Evolutionary conservation across 2,888 invertebrate genomes (phyloP).

Genomic region (Lysandra bellargus): DNA sequence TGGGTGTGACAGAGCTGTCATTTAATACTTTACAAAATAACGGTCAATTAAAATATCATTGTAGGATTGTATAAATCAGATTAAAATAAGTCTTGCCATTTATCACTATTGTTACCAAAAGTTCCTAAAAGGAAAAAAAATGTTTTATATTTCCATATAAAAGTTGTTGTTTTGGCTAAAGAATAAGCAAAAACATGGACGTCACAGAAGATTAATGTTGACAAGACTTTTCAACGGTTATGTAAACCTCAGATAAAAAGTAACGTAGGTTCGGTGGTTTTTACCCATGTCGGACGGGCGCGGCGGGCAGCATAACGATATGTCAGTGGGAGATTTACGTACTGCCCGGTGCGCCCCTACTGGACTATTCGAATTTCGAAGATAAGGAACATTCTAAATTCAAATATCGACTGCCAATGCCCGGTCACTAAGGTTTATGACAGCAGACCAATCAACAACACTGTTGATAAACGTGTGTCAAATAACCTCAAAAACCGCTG

Average conservation of each 20-base stretch:
- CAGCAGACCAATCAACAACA: neutral
- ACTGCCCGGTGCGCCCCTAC: neutral
- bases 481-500: too few species aligned
- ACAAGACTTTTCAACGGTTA: neutral
- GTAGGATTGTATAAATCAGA: neutral
- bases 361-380: too few species aligned
- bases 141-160: neutral
- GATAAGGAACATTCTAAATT: conserved; percentile 1
- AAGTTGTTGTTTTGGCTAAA: neutral
- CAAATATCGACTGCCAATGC: neutral
- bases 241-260: neutral
- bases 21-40: neutral
- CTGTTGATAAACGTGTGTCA: too few species aligned
- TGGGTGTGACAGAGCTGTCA: too few species aligned
- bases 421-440: neutral
- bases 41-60: neutral
- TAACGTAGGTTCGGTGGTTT: conserved; percentile 17
- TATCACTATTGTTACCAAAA: neutral
- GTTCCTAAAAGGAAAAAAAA: neutral
- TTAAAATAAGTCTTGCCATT: too few species aligned
- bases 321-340: conserved; percentile 22
- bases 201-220: neutral
- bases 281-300: neutral
- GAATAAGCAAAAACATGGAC: neutral
- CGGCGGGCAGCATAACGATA: conserved; percentile 8